These are phyloP conservation scores for Tethea ocularis DNA, from an alignment of 2,888 invertebrate genomes.

Conservation along the genomic window DNA sequence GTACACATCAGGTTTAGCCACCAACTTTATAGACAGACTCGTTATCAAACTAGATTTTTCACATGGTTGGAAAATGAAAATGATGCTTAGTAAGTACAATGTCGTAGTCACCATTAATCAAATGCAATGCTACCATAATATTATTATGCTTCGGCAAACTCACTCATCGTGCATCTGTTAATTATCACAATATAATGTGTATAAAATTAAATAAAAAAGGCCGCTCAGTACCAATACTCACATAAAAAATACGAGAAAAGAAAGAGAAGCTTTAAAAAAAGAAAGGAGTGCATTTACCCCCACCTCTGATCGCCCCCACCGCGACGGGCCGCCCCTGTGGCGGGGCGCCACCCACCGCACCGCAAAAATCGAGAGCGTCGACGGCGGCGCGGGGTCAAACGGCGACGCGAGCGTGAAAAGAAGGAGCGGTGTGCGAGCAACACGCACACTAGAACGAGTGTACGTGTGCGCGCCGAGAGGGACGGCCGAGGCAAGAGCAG, in stretches of 20 bases:
- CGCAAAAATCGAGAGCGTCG: conserved; percentile 86
- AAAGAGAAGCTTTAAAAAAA: conserved; percentile 84
- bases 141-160: conserved; percentile 75
- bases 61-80: conserved; percentile 62
- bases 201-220: conserved; percentile 80
- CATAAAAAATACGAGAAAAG: conserved; percentile 83
- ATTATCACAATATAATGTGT: conserved; percentile 80
- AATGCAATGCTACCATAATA: conserved; percentile 74
- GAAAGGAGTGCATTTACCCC: conserved; percentile 82
- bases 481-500: conserved; percentile 78
- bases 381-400: conserved; percentile 83
- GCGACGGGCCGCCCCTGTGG: conserved; percentile 78
- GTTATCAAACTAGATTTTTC: conserved; percentile 39
- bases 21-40: conserved; percentile 38
- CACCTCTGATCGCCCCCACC: conserved; percentile 75
- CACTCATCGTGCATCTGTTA: conserved; percentile 78
- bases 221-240: conserved; percentile 79
- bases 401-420: conserved; percentile 83
- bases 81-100: conserved; percentile 60
- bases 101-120: conserved; percentile 78
- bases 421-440: conserved; percentile 77
- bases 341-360: conserved; percentile 85
- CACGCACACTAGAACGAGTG: conserved; percentile 67
- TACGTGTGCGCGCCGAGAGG: conserved; percentile 79
- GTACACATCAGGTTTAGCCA: conserved; percentile 51